Conservation (phyloP, 2,797 vertebrate genomes). For the Eutrigla gurnardus region DNA sequence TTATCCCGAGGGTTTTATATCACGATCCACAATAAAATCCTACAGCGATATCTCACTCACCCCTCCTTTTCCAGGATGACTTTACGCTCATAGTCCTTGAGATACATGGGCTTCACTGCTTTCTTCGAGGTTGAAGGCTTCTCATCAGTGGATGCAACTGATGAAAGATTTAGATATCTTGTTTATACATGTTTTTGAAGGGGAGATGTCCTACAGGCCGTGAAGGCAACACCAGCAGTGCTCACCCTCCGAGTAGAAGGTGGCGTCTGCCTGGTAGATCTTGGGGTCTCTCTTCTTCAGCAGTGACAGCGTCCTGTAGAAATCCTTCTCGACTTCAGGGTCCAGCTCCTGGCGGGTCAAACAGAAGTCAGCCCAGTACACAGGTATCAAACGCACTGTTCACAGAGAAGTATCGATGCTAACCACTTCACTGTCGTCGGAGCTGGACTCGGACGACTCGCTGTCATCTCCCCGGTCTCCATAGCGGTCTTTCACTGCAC, state of each 20-base stretch:
- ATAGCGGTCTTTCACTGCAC: slow-evolving; percentile 91
- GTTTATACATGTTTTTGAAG: neutral
- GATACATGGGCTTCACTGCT: slow-evolving; percentile 87
- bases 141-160: slow-evolving; percentile 56
- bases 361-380: neutral
- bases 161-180: slow-evolving; percentile 17
- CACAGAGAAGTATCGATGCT: slow-evolving; percentile 36
- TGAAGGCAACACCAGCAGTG: neutral
- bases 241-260: slow-evolving; percentile 86
- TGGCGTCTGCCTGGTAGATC: slow-evolving; percentile 88
- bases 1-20: too few relatives aligned
- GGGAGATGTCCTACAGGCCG: neutral
- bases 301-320: slow-evolving; percentile 91
- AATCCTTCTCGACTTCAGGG: slow-evolving; percentile 87
- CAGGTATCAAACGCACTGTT: too few relatives aligned
- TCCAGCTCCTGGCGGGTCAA: slow-evolving; percentile 84
- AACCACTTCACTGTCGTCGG: slow-evolving; percentile 87
- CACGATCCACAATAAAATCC: too few relatives aligned
- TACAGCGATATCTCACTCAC: slow-evolving; percentile 72
- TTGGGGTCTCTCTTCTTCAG: slow-evolving; percentile 92
- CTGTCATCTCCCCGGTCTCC: slow-evolving; percentile 76
- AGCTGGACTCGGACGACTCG: slow-evolving; percentile 82
- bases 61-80: slow-evolving; percentile 92
- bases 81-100: slow-evolving; percentile 93
- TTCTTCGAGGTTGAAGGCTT: slow-evolving; percentile 79